A percentile compares a stretch with the other conserved stretches of the same genome.
phyloP scores from a whole-genome alignment of 2,888 invertebrate species.

The Nezara viridula region DNA sequence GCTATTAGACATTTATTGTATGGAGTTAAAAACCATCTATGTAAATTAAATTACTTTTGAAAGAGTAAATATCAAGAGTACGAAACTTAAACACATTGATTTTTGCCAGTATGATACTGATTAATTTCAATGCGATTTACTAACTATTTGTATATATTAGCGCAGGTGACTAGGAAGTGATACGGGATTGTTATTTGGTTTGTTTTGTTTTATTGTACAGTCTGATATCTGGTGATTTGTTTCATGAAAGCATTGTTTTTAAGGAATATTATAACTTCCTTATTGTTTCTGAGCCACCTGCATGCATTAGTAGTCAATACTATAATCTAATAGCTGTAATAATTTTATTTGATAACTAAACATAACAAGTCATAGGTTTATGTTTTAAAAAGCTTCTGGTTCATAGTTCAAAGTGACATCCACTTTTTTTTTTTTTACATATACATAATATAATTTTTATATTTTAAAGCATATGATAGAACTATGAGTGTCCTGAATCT shows the following conservation, averaged over 20 bases:
- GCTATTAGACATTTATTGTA: slow-evolving; percentile 33
- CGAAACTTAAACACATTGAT: neutral
- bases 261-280: neutral
- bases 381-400: neutral
- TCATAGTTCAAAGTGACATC: neutral
- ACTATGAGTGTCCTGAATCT: neutral
- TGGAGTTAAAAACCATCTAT: neutral
- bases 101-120: neutral
- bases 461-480: neutral
- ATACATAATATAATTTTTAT: neutral
- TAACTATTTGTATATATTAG: neutral
- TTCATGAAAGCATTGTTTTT: neutral
- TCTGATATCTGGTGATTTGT: neutral
- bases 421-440: neutral
- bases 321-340: neutral
- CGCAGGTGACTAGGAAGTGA: slow-evolving; percentile 3
- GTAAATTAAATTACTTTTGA: slow-evolving; percentile 34
- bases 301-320: slow-evolving; percentile 8
- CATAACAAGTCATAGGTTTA: neutral
- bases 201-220: slow-evolving; percentile 10
- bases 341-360: neutral
- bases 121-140: slow-evolving; percentile 25
- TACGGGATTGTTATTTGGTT: neutral
- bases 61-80: neutral
- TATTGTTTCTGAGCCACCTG: slow-evolving; percentile 29